These are phyloP conservation scores for Crocodylus rhombifer DNA, from an alignment of 2,797 vertebrate species.

Conservation along the genomic window DNA sequence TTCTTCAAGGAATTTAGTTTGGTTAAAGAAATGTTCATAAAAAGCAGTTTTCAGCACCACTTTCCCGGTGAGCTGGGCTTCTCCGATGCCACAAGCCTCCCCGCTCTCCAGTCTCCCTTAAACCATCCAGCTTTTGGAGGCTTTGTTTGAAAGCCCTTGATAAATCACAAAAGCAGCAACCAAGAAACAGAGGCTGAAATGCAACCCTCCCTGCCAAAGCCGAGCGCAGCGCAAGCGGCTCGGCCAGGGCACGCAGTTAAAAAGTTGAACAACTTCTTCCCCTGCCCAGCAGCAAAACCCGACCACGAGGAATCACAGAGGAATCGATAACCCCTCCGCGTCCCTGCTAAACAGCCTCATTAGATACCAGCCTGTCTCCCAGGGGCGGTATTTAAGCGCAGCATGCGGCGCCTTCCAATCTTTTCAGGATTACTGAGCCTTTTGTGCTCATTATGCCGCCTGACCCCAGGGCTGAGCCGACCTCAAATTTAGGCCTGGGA, in stretches of 20 bases:
- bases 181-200: too few species aligned
- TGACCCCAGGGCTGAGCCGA: not conserved
- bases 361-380: not conserved
- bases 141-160: not conserved
- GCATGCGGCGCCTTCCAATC: not conserved
- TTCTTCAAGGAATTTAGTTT: rapidly evolving
- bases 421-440: not conserved
- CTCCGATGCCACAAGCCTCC: not conserved
- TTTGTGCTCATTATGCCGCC: not conserved
- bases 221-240: too few species aligned
- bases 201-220: too few species aligned
- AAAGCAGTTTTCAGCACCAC: not conserved
- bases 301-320: not conserved
- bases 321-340: not conserved
- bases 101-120: not conserved
- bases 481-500: rapidly evolving
- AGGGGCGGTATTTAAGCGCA: not conserved
- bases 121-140: not conserved
- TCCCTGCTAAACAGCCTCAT: not conserved
- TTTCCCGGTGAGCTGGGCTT: not conserved
- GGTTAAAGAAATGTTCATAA: not conserved
- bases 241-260: rapidly evolving
- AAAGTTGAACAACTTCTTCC: not conserved
- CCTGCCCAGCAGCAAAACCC: not conserved
- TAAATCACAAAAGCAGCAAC: not conserved